phyloP scores from a whole-genome alignment of 2,888 invertebrate genomes.

The Oscheius sp. region DNA sequence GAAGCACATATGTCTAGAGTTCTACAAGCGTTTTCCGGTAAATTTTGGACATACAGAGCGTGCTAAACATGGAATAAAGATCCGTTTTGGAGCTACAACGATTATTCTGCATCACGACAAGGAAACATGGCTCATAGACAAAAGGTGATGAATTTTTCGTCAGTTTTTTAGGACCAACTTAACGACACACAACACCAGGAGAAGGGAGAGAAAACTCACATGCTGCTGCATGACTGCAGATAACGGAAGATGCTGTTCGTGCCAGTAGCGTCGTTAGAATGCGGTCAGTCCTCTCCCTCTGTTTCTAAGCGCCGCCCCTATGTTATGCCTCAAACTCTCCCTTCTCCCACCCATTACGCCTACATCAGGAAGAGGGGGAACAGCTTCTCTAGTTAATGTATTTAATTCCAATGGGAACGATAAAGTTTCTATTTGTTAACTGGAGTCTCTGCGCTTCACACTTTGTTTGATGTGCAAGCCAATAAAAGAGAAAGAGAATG shows the following conservation, averaged over 20 bases:
- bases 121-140: too few relatives aligned
- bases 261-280: conserved; percentile 36
- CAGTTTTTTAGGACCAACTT: neutral
- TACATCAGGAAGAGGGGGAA: conserved; percentile 18
- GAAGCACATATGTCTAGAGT: too few relatives aligned
- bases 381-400: neutral
- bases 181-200: neutral
- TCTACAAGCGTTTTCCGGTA: too few relatives aligned
- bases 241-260: conserved; percentile 34
- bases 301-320: conserved; percentile 37
- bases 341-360: conserved; percentile 37
- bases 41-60: too few relatives aligned
- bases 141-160: conserved; percentile 3
- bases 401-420: neutral
- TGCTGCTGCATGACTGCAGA: conserved; percentile 28
- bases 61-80: too few relatives aligned
- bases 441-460: neutral
- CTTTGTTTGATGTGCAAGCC: neutral
- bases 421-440: neutral
- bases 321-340: conserved; percentile 32
- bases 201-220: conserved; percentile 11
- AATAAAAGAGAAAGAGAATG: conserved; percentile 12
- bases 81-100: too few relatives aligned
- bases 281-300: conserved; percentile 30
- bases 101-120: too few relatives aligned